Conservation (phyloP, 2,113 vertebrate species). For the Oreotrochilus melanogaster region DNA sequence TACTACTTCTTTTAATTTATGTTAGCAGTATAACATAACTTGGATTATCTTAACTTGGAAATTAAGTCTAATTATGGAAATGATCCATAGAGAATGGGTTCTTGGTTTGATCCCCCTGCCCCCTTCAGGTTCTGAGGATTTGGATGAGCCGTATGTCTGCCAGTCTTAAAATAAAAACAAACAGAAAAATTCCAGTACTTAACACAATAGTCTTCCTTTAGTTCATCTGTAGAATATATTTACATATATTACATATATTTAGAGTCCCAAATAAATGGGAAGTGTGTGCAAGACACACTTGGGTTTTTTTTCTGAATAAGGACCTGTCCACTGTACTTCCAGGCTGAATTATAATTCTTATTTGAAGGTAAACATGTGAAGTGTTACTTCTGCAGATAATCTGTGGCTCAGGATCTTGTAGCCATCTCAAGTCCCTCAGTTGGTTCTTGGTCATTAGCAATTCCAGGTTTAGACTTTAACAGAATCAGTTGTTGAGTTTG, state of each 20-base stretch:
- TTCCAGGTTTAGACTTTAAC: not conserved
- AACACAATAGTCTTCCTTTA: not conserved
- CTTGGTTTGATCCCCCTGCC: not conserved
- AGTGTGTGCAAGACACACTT: not conserved
- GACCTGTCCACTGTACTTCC: not conserved
- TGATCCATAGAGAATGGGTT: not conserved
- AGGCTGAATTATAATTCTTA: not conserved
- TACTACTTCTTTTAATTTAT: not conserved
- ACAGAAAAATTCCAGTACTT: not conserved
- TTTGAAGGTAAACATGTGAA: not conserved
- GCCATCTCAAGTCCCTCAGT: not conserved
- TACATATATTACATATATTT: too few relatives aligned
- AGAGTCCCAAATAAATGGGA: not conserved
- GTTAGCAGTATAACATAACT: not conserved
- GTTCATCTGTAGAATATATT: not conserved
- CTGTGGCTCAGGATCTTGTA: not conserved
- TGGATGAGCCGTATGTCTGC: not conserved
- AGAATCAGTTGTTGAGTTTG: not conserved
- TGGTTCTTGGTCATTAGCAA: not conserved
- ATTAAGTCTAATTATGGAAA: not conserved
- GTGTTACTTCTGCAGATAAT: not conserved
- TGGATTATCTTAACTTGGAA: not conserved
- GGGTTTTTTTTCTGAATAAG: not conserved
- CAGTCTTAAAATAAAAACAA: not conserved
- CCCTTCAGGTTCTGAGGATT: not conserved